These are phyloP conservation scores for Trilocha varians DNA, from an alignment of 2,888 invertebrate genomes.

Conservation along the genomic window DNA sequence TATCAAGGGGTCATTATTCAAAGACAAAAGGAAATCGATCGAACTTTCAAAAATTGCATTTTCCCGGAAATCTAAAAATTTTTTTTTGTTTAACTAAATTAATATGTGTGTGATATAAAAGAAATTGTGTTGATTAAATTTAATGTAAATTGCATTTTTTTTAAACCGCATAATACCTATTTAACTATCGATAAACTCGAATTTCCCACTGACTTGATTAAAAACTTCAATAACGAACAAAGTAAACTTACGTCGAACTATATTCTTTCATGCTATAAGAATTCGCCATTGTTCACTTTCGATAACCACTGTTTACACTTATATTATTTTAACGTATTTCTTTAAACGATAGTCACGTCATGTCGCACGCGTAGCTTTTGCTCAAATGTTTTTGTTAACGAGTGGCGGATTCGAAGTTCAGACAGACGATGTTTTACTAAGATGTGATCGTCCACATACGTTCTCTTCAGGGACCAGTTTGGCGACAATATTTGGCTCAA, in stretches of 20 bases:
- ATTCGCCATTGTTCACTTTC: slow-evolving; percentile 40
- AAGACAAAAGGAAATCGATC: no score
- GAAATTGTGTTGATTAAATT: slow-evolving; percentile 1
- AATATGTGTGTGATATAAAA: no score
- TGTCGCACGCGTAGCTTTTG: not conserved
- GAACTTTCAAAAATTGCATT: no score
- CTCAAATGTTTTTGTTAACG: not conserved
- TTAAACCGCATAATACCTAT: no score
- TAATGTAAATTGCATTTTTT: not conserved
- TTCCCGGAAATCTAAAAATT: no score
- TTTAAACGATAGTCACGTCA: not conserved
- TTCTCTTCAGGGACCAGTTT: slow-evolving; percentile 22
- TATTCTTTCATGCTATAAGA: slow-evolving; percentile 65
- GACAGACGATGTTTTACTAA: not conserved
- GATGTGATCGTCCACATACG: slow-evolving; percentile 13
- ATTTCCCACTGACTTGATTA: not conserved
- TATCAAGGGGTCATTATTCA: no score
- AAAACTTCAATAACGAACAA: slow-evolving; percentile 2
- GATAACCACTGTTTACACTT: slow-evolving; percentile 15
- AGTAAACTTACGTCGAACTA: slow-evolving; percentile 60
- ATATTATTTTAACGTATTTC: slow-evolving; percentile 5
- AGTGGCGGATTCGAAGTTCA: not conserved
- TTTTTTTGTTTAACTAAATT: no score
- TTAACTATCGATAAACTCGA: not conserved
- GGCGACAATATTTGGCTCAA: slow-evolving; percentile 23